Evolutionary conservation across 2,113 vertebrate species (phyloP), one percentile per base, ranked within the genome.

Genomic region (Grus americana): DNA sequence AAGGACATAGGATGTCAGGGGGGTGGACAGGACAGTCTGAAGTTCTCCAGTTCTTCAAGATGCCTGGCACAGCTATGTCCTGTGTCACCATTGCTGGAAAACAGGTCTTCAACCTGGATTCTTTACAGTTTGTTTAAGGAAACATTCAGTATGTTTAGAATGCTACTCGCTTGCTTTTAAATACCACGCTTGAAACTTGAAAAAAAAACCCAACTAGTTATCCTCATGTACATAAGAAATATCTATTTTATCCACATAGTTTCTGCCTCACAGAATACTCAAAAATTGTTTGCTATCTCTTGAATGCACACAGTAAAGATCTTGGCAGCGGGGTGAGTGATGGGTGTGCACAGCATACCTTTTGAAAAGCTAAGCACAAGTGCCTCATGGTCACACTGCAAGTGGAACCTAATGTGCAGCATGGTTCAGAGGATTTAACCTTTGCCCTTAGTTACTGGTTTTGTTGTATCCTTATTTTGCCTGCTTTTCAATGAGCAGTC

Each of bases 91-190:
- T 7, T 88, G 70, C 15, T 91, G 58, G 50, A 95, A 94, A 96
- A 82, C 26, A 57, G 46, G 65, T 75, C 61, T 82, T 72, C 34
- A 88, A 59, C 58, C n/a, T 79, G 38, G 57, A 61, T 91, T 79
- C 70, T 54, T 80, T 58, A 7, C 54, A 55, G 52, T 61, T 88
- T 76, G 52, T 61, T 88, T 76, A 83, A 36, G 47, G 70, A 92
- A 94, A 46, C 2, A 12, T 32, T 78, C 61, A 73, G 59, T 55
- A 86, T 20, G 67, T 55, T 71, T 84, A 76, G 81, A 95, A 95
- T 79, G 67, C 30, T 82, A 57, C 49, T 58, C 83, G 61, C 86
- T 90, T 83, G 44, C 72, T 91, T 93, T 94, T 86, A 91, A 93
- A 92, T 74, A 71, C 24, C 67, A 57, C 15, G 78, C 34, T 78